Evolutionary conservation across 2,888 invertebrate species (phyloP).

Genomic region (Metallyticus violacea): DNA sequence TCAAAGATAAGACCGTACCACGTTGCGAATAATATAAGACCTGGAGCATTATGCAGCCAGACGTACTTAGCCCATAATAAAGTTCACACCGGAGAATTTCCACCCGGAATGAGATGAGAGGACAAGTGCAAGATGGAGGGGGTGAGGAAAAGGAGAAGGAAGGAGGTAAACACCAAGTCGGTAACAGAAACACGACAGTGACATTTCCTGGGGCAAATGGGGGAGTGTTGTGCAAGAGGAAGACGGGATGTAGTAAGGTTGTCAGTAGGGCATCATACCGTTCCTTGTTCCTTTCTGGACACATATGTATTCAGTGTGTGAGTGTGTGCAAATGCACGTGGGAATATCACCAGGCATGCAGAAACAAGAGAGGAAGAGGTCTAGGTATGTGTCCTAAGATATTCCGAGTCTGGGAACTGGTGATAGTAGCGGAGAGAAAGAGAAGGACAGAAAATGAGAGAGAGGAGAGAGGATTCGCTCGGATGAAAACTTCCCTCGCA

Average conservation of each 20-base stretch:
- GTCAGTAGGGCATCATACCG: not conserved
- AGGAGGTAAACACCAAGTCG: not conserved
- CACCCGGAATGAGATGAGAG: not conserved
- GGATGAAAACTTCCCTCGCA: not conserved
- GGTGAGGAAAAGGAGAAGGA: too few relatives aligned
- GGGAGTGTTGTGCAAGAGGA: not conserved
- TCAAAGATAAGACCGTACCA: not conserved
- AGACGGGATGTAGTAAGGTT: not conserved
- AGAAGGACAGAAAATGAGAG: not conserved
- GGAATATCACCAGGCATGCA: not conserved
- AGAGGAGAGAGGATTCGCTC: not conserved
- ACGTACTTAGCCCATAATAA: not conserved
- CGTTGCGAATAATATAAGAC: not conserved
- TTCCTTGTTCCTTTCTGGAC: not conserved
- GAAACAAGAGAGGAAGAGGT: not conserved
- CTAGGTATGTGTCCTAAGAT: not conserved
- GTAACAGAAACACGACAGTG: not conserved
- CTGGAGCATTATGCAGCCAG: not conserved
- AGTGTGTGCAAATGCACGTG: not conserved
- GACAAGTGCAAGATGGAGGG: not conserved
- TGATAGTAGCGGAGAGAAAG: not conserved
- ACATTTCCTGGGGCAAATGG: not conserved
- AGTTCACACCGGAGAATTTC: not conserved
- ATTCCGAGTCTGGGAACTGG: constrained; percentile 5
- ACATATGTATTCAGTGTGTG: not conserved